Evolutionary conservation across 2,888 invertebrate species (phyloP), one percentile per base, ranked within the genome.

Genomic region (Lasioglossum oenotherae): DNA sequence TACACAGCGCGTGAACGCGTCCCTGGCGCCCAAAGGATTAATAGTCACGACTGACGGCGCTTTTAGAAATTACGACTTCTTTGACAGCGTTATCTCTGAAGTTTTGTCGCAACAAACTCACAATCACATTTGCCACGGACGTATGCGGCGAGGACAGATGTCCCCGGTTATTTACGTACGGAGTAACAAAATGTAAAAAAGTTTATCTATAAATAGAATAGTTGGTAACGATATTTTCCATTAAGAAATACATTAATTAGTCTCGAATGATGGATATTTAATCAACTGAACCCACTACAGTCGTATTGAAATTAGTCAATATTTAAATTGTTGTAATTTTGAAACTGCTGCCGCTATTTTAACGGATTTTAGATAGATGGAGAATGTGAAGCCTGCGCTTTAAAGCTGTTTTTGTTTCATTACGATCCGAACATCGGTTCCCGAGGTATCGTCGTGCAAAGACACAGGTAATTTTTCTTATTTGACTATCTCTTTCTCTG

Each of bases 341-440:
- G 57, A n/a, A 57, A n/a, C 12, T 12, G 1, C 0, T n/a, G 2
- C 3, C 0, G 53, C n/a, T 53, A 53, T 53, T 10, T 53, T n/a
- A n/a, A 53, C 2, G 8, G 23, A 2, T 23, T 2, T n/a, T 0
- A 0, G 1, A 3, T 4, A 12, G 4, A 4, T 12, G 12, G n/a
- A 57, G n/a, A 10, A n/a, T 1, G 10, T 0, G 10, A 57, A 57
- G 57, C 1, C 4, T n/a, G 57, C 12, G n/a, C n/a, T n/a, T 57
- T 12, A 57, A n/a, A n/a, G 4, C 4, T 0, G 10, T n/a, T n/a
- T 57, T 57, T 12, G n/a, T n/a, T 10, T 8, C n/a, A 57, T 57
- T 4, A 4, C 10, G n/a, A 57, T n/a, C 3, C 57, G 57, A n/a
- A 12, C 3, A 10, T n/a, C 4, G n/a, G n/a, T 3, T 57, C n/a